Percentiles rank a stretch among this genome's conserved stretches.
Conservation (phyloP, 2,113 vertebrate genomes). For the Rhea pennata region DNA sequence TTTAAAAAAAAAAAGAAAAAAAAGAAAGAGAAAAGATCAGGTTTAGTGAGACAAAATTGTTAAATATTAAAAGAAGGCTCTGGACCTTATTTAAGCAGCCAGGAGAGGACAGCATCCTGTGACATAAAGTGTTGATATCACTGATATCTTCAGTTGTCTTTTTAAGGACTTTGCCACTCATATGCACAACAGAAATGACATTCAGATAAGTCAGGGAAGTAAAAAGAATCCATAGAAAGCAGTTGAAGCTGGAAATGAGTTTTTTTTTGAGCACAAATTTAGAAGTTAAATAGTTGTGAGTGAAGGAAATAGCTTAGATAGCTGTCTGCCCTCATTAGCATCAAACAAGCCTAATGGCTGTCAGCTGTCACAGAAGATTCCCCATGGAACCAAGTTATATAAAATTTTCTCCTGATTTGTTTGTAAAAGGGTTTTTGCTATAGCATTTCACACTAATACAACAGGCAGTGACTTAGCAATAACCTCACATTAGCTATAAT, state of each 20-base stretch:
- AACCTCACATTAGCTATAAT: neutral
- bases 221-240: constrained; percentile 3
- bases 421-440: constrained; percentile 6
- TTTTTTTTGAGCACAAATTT: constrained; percentile 36
- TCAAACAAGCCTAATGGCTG: constrained; percentile 52
- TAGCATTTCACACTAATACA: neutral
- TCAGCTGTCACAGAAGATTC: constrained; percentile 49
- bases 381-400: neutral
- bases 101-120: neutral
- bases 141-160: neutral
- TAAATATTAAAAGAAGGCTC: neutral
- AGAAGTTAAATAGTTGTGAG: constrained; percentile 42
- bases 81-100: neutral
- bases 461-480: neutral
- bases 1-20: neutral
- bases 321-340: constrained; percentile 44
- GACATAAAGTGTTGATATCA: neutral
- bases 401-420: constrained; percentile 37
- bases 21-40: neutral
- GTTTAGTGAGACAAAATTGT: neutral
- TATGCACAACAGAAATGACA: constrained; percentile 23
- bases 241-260: constrained; percentile 18
- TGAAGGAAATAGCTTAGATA: constrained; percentile 16
- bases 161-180: constrained; percentile 2
- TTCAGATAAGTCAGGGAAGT: constrained; percentile 43